phyloP scores from a whole-genome alignment of 2,797 vertebrate species.

The Enteromius radiatus region DNA sequence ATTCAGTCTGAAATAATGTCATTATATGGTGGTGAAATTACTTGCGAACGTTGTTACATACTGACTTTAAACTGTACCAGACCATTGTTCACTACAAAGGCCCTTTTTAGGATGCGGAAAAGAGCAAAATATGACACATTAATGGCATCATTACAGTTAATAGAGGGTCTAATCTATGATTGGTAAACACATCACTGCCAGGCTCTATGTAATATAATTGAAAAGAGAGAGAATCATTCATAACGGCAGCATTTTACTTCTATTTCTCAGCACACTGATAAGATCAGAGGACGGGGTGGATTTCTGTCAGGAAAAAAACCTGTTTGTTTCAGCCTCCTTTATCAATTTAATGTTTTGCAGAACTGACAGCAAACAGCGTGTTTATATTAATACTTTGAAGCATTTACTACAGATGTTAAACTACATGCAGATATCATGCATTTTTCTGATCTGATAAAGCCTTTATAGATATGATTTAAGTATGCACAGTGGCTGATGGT shows the following conservation, averaged over 20 bases:
- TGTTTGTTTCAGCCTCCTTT: constrained; percentile 9
- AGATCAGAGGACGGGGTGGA: constrained; percentile 36
- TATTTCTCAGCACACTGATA: constrained; percentile 24
- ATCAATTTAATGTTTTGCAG: constrained; percentile 11
- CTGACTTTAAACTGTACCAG: constrained; percentile 6
- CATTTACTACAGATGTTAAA: constrained; percentile 48
- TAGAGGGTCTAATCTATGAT: constrained; percentile 39
- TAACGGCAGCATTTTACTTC: constrained; percentile 38
- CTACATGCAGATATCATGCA: constrained; percentile 38
- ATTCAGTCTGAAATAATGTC: constrained; percentile 4
- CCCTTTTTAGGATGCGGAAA: not conserved
- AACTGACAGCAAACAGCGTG: constrained; percentile 18
- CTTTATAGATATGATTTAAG: constrained; percentile 33
- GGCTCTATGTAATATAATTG: constrained; percentile 45
- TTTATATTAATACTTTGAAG: constrained; percentile 33
- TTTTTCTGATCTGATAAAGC: constrained; percentile 38
- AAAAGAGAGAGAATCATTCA: constrained; percentile 38
- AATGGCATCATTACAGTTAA: constrained; percentile 46
- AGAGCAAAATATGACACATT: constrained; percentile 46
- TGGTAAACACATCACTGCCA: constrained; percentile 38
- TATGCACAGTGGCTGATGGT: constrained; percentile 14
- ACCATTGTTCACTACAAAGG: constrained; percentile 36
- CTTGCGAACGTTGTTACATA: constrained; percentile 7
- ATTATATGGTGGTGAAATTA: not conserved
- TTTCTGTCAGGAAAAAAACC: constrained; percentile 1